Evolutionary conservation across 2,888 invertebrate species (phyloP), one percentile per base, ranked within the genome.

Genomic region (Deilephila porcellus): DNA sequence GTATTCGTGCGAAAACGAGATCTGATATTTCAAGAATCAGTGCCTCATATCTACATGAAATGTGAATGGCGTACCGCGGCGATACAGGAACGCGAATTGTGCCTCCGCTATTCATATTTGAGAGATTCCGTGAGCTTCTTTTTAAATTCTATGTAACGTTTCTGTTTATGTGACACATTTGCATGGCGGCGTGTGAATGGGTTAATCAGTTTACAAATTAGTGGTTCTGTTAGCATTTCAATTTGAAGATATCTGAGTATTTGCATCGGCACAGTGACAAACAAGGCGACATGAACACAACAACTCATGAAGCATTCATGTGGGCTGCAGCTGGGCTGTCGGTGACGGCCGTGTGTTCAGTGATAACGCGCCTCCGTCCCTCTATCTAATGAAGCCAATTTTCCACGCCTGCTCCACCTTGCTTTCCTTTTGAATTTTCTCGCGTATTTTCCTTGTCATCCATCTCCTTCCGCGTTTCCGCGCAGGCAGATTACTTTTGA

Each of bases 321-420:
- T 19, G n/a, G 8, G 32, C 29, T 34, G 59, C 56, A 32, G 34
- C 1, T 71, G 64, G 32, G 71, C 75, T 79, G 79, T 77, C 76
- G 80, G 73, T 45, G 71, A 20, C 71, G 63, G 71, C 88, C 78
- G 88, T 90, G 85, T 87, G 88, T 90, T 81, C 80, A 79, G 75
- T 81, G 84, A 83, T 83, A 84, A 81, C 83, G 82, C 83, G 80
- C 86, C 85, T 84, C 84, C 76, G 80, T 80, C 85, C 88, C 88
- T 89, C 88, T 90, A 89, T 90, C 91, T 94, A 94, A 94, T 94
- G 94, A 94, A 94, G 93, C 92, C 93, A 94, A 94, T 93, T 93
- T 94, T 91, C 90, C 85, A 82, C 86, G 88, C 87, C 86, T 89
- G 88, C 88, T 90, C 90, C 87, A 90, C 91, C 90, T 91, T 90